Base-by-base conservation (phyloP, 2,888 invertebrate species). In the Zelleria hepariella region DNA sequence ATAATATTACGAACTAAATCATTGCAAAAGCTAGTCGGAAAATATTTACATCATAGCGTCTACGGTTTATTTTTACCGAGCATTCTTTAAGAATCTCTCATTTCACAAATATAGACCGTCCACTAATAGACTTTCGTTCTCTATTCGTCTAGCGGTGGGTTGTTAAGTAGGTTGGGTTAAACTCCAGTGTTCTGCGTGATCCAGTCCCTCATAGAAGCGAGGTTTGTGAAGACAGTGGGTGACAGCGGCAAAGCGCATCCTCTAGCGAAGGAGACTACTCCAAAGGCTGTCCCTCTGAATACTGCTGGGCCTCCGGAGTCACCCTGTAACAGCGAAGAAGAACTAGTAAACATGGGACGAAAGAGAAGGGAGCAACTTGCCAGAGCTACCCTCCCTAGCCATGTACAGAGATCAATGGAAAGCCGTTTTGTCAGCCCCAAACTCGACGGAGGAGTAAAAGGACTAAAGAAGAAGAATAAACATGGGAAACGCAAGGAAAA, bases 271-370 rank as follows among this genome's bases (percentile, higher is more conserved):
- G 89, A 89, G 7, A 88, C 86, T 49, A 89, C 81, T 4, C 89
- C 89, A 55, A 80, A 83, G 0, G 81, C 89, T 0, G 78, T 82
- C 15, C 82, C 82, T n/a, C 88, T 69, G 65, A 84, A 86, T 48
- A 87, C 86, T 0, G 88, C 89, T 3, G 89, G 88, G 0, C 89
- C 89, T 2, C 89, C 89, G 0, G 88, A 86, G 57, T 89, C 89
- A 6, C 89, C 89, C 89, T 89, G 77, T 15, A 77, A 78, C n/a
- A 24, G 32, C 10, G 27, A 57, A 27, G 6, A 2, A 8, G 7
- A 25, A 24, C 42, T 55, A n/a, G 18, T 32, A 32, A 58, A 32
- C n/a, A n/a, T n/a, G n/a, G n/a, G n/a, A n/a, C n/a, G n/a, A n/a
- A n/a, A n/a, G n/a, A n/a, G n/a, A n/a, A n/a, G n/a, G n/a, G n/a